Evolutionary conservation across 1,140 invertebrate species (phyloP).

Genomic region (Luehdorfia chinensis): DNA sequence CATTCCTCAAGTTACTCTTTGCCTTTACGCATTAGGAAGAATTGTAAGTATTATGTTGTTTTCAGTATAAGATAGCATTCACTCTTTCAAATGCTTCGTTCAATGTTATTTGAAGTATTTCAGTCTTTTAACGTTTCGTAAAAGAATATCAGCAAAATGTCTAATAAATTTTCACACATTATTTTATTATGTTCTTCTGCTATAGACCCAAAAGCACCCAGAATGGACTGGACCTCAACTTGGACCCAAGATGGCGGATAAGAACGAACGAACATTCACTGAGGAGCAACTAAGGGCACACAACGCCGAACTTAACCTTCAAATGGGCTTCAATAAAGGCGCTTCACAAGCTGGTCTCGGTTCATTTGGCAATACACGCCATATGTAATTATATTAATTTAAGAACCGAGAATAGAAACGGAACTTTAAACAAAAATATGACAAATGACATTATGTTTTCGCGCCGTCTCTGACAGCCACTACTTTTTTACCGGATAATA

Average conservation of each 20-base stretch:
- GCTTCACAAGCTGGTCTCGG: constrained; percentile 91
- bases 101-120: no score
- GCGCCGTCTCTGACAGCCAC: constrained; percentile 2
- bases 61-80: no score
- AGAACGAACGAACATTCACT: constrained; percentile 94
- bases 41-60: constrained; percentile 84
- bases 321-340: constrained; percentile 98
- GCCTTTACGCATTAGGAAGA: constrained; percentile 91
- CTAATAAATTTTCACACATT: no score
- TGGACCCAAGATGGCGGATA: constrained; percentile 96
- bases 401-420: constrained; percentile 2
- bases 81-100: no score
- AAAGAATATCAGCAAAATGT: no score
- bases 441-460: constrained; percentile 19
- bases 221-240: constrained; percentile 93
- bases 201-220: constrained; percentile 94
- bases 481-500: background rate
- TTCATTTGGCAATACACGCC: constrained; percentile 96
- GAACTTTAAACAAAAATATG: constrained; percentile 17
- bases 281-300: constrained; percentile 96
- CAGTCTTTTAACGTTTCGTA: no score
- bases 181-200: no score
- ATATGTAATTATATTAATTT: constrained; percentile 83
- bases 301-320: constrained; percentile 93
- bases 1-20: constrained; percentile 96